Conservation (phyloP, 2,113 vertebrate genomes). For the Lophius piscatorius region DNA sequence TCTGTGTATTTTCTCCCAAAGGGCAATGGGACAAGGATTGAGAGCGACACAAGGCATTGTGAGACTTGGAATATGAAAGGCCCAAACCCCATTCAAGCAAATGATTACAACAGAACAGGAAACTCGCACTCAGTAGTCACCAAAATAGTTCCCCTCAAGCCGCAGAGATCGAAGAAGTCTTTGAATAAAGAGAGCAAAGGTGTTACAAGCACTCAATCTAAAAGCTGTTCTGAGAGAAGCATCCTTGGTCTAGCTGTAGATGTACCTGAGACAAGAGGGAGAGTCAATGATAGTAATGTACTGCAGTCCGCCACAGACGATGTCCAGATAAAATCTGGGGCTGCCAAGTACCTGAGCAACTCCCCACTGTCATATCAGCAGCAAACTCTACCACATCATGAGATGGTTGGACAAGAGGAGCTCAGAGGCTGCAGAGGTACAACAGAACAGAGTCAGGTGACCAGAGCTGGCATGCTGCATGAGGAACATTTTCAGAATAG, state of each 20-base stretch:
- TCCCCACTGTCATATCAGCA: constrained; percentile 19
- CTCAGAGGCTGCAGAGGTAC: constrained; percentile 36
- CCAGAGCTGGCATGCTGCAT: constrained; percentile 4
- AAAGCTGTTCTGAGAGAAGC: constrained; percentile 37
- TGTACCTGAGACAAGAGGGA: constrained; percentile 41
- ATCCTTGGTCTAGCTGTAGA: constrained; percentile 28
- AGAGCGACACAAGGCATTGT: constrained; percentile 11
- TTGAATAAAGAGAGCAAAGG: constrained; percentile 73
- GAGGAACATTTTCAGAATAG: constrained; percentile 44
- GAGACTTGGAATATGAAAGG: constrained; percentile 49
- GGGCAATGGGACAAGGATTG: constrained; percentile 6
- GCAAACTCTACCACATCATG: constrained; percentile 18
- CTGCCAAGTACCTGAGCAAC: constrained; percentile 8
- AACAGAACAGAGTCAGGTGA: constrained; percentile 27
- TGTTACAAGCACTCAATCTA: constrained; percentile 36
- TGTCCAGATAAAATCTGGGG: constrained; percentile 35
- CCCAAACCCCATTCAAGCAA: constrained; percentile 31
- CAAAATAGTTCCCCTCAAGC: constrained; percentile 80
- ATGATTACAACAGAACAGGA: constrained; percentile 51
- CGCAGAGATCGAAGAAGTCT: constrained; percentile 81
- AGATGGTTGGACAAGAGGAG: constrained; percentile 43
- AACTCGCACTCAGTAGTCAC: constrained; percentile 63
- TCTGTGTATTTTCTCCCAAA: constrained; percentile 31
- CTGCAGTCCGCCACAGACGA: constrained; percentile 18
- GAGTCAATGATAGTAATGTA: constrained; percentile 15